Base-by-base conservation (phyloP, 2,113 vertebrate species). In the Channa argus region DNA sequence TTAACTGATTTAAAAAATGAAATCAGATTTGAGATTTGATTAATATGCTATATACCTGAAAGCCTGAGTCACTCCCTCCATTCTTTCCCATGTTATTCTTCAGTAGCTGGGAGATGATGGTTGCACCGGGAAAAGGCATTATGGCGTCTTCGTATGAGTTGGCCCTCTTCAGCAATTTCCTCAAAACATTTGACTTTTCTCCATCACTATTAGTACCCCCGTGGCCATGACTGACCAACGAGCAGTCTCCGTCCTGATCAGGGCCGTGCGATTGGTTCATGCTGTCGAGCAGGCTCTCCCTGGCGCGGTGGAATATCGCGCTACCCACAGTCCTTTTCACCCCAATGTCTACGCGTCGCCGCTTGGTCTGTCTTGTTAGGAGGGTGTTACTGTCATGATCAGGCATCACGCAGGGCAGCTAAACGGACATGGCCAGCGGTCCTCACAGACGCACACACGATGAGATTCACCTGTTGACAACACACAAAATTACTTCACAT, bases 361-460 rank as follows among this genome's bases (percentile, higher is more conserved):
- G 98, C 95, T 99, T 99, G 89, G 96, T 99, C 94, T 99, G 98
- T 97, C 97, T 97, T 92, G 94, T 99, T 98, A 99, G 96, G 95
- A 98, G 96, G 95, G 96, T 93, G 95, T 95, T 91, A 95, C 95
- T 98, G 96, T 98, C 98, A 99, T 99, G 98, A 97, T 99, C 98
- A 96, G 98, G 98, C 98, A 99, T 99, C 97, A 97, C 98, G 92
- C 87, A 90, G 90, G 89, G 82, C 74, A 80, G 84, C 90, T 92
- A 92, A 82, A 70, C 43, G 63, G 76, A 76, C 92, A 92, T 92
- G 86, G 69, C 80, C 83, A 60, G 68, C 78, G 81, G 79, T 95
- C 95, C 95, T 95, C 95, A 94, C 94, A 96, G 95, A 95, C 96
- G 91, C 95, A 93, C 95, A 95, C 53, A 39, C 92, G 94, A 71